Conservation (phyloP, 2,888 invertebrate genomes). For the Himalopsyche tibetana region DNA sequence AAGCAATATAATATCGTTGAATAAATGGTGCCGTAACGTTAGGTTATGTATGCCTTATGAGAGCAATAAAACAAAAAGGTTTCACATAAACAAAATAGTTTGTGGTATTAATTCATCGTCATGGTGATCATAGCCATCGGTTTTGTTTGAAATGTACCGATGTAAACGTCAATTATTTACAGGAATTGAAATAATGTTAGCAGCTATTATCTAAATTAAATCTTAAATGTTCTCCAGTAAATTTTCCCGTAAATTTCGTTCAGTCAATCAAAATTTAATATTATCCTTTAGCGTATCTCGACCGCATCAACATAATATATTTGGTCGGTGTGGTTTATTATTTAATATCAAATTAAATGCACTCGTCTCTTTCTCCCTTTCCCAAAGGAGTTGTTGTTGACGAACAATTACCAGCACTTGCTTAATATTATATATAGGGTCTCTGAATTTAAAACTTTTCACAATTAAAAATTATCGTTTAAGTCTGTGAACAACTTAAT, state of each 20-base stretch:
- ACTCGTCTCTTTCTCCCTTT: not conserved
- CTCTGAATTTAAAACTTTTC: not conserved
- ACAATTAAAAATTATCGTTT: no score
- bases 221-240: not conserved
- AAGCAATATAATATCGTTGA: not conserved
- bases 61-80: constrained; percentile 38
- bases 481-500: no score
- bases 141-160: not conserved
- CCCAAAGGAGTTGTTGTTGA: constrained; percentile 5
- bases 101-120: not conserved
- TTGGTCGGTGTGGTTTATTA: constrained; percentile 45
- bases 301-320: constrained; percentile 26
- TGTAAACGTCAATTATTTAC: not conserved
- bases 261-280: constrained; percentile 46
- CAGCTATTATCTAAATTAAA: not conserved
- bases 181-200: not conserved
- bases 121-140: not conserved
- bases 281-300: not conserved
- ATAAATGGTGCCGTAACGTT: not conserved
- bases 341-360: constrained; percentile 56
- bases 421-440: not conserved
- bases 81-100: not conserved
- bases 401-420: constrained; percentile 39
- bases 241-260: not conserved
- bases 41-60: not conserved